These are phyloP conservation scores for Patella vulgata DNA, from an alignment of 1,140 invertebrate genomes.

Conservation along the genomic window DNA sequence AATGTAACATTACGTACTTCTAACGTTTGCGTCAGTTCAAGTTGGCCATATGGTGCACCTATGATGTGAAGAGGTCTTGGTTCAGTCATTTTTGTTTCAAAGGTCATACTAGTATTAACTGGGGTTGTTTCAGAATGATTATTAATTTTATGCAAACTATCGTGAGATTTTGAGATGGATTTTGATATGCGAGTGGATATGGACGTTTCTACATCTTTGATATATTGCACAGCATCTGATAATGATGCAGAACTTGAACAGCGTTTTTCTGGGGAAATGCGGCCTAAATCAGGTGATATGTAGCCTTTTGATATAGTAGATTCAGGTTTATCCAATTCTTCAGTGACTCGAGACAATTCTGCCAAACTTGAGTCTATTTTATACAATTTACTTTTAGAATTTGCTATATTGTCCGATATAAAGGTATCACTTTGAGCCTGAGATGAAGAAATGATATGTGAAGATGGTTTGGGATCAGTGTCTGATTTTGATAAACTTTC, in stretches of 20 bases:
- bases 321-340: slow-evolving; percentile 12
- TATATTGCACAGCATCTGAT: slow-evolving; percentile 9
- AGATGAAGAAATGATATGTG: no score
- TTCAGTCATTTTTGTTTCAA: no score
- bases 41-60: no score
- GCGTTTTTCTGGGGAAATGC: background rate
- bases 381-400: background rate
- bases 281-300: background rate
- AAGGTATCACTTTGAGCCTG: background rate
- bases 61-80: no score
- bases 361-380: slow-evolving; percentile 11
- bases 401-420: background rate
- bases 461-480: background rate
- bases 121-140: no score
- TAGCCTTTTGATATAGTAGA: slow-evolving; percentile 5
- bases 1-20: no score
- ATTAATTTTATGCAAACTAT: no score
- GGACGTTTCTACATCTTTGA: slow-evolving; percentile 12
- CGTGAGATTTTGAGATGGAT: background rate
- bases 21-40: no score
- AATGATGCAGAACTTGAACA: slow-evolving; percentile 1
- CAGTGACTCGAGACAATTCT: background rate
- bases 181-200: slow-evolving; percentile 9
- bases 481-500: background rate
- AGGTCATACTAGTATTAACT: no score